Base-by-base conservation (phyloP, 2,797 vertebrate species). In the Cynopterus sphinx region DNA sequence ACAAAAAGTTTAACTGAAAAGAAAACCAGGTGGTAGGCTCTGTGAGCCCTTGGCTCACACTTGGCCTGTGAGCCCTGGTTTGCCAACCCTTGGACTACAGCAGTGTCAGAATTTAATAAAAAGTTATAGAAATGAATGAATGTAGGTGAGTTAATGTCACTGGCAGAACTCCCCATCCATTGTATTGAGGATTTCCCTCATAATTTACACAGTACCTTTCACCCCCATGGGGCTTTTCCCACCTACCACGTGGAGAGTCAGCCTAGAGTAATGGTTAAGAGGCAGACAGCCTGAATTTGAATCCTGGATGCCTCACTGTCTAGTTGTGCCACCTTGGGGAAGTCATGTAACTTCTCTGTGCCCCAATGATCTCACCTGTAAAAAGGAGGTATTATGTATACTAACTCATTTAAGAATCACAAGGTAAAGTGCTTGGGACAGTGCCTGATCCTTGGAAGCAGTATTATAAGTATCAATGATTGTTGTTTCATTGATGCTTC, bases 291-390 rank as follows among this genome's bases (percentile, higher is more conserved):
- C 36, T 82, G 10, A 31, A 65, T 73, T 70, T 73, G 16, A 81
- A 49, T 90, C 39, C 46, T 49, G 15, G 39, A 3, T 82, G 31
- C 31, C 17, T 19, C 19, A 63, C 63, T 84, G 10, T 89, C 67
- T 82, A 91, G 36, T 39, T 85, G 28, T 82, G 33, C 36, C 19
- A n/a, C 17, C 36, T 75, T 46, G 6, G 21, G 28, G 4, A 75
- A 81, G n/a, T 31, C 53, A 75, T 31, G 17, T 88, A 51, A 68
- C 39, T 51, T 68, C 15, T 51, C 81, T 84, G 43, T 36, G 41
- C 49, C 83, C 95, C 5, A 4, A 61, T 94, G 92, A 94, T 94
- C 81, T 96, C 39, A 39, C 21, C 77, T 92, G n/a, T 84, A 67
- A 85, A 96, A 84, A 63, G 22, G 53, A 86, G 36, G 28, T 84